Percentiles rank a stretch among this genome's conserved stretches.
Conservation (phyloP, 2,888 invertebrate genomes). For the Amiota minor region DNA sequence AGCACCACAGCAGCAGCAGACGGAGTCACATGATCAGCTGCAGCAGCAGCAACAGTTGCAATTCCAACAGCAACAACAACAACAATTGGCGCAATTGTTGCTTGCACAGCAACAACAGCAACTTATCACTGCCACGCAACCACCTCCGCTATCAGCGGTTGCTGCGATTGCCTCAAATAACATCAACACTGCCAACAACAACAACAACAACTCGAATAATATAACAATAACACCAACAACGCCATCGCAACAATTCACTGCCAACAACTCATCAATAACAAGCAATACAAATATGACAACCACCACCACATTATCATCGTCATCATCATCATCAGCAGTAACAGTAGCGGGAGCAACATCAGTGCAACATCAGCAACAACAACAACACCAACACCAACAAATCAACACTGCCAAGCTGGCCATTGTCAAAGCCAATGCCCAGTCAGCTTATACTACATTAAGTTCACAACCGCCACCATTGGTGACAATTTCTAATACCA, state of each 20-base stretch:
- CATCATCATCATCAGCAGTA: slow-evolving; percentile 27
- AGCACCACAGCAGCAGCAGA: slow-evolving; percentile 45
- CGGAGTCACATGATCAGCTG: slow-evolving; percentile 46
- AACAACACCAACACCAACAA: slow-evolving; percentile 39
- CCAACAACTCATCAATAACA: background rate
- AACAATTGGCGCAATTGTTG: slow-evolving; percentile 51
- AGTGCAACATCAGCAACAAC: slow-evolving; percentile 40
- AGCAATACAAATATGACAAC: slow-evolving; percentile 27
- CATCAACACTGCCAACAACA: slow-evolving; percentile 48
- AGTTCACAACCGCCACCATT: slow-evolving; percentile 62
- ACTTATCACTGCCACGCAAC: slow-evolving; percentile 64
- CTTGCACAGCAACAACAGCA: slow-evolving; percentile 49
- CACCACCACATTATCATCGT: slow-evolving; percentile 17
- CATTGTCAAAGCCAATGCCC: slow-evolving; percentile 51
- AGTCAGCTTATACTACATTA: slow-evolving; percentile 40
- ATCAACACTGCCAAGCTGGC: slow-evolving; percentile 51
- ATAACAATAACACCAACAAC: slow-evolving; percentile 47
- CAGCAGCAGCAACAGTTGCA: slow-evolving; percentile 62
- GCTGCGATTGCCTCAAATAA: slow-evolving; percentile 41
- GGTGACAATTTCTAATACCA: slow-evolving; percentile 60
- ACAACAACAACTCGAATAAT: slow-evolving; percentile 45
- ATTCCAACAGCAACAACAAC: slow-evolving; percentile 58
- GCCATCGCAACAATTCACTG: slow-evolving; percentile 37
- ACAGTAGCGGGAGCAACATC: slow-evolving; percentile 30
- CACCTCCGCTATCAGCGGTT: slow-evolving; percentile 64